These are phyloP conservation scores for Prunella strophiata DNA, from an alignment of 2,797 vertebrate species.

Conservation along the genomic window DNA sequence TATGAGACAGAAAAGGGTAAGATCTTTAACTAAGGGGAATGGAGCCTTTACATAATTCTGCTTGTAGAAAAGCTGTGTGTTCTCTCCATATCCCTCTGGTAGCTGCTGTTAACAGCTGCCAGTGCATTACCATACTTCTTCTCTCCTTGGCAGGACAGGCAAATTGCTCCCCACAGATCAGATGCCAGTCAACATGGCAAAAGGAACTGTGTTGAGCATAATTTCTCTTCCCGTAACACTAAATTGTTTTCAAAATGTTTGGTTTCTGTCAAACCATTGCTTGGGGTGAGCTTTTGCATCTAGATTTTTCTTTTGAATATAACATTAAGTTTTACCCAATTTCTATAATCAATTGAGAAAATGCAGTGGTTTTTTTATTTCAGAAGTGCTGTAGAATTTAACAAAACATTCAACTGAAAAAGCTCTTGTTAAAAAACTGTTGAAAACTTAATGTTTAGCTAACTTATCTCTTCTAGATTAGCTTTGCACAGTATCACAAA, in stretches of 20 bases:
- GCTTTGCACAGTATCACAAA: background rate
- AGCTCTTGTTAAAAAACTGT: conserved; percentile 11
- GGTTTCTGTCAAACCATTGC: background rate
- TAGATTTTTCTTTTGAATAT: background rate
- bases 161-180: conserved; percentile 62
- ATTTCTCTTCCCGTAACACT: background rate
- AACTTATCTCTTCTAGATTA: conserved; percentile 32
- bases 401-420: conserved; percentile 42
- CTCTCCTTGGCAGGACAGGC: conserved; percentile 60
- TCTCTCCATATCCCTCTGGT: conserved; percentile 21
- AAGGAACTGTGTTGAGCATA: background rate
- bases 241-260: conserved; percentile 19
- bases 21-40: background rate
- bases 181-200: conserved; percentile 62
- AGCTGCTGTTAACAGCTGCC: conserved; percentile 63
- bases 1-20: background rate
- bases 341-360: conserved; percentile 53
- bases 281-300: background rate
- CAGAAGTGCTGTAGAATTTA: conserved; percentile 29
- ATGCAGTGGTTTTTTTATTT: conserved; percentile 35
- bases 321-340: background rate
- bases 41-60: background rate
- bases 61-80: conserved; percentile 25
- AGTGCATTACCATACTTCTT: conserved; percentile 34
- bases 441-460: conserved; percentile 40